Evolutionary conservation across 2,797 vertebrate species (phyloP), one percentile per base, ranked within the genome.

Genomic region (Thalassophryne amazonica): DNA sequence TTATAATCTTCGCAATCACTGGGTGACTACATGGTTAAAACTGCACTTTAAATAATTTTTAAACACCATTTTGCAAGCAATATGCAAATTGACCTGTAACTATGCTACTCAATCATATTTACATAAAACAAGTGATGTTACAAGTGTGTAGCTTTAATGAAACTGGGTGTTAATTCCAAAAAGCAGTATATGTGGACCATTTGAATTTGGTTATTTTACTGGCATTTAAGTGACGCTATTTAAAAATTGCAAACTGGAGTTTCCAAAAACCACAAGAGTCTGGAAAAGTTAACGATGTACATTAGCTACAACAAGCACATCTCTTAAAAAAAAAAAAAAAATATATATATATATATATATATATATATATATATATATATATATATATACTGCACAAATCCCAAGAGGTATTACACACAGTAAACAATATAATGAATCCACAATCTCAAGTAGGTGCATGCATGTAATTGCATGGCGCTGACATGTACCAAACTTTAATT

Each of bases 21-120:
- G 67, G 39, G 54, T 3, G 4, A 31, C 34, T 60, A 43, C 21
- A 34, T 56, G 54, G 45, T 60, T 77, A 41, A n/a, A 38, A 47
- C 27, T 34, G 11, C 10, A 10, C 15, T 56, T 33, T 38, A 7
- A 60, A 45, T 31, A 39, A 42, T 50, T 57, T 73, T 49, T 34
- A 33, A 12, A 27, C 15, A 31, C 9, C 52, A 15, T 39, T 56
- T 45, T 41, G 17, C 32, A n/a, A 19, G 34, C 11, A 15, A 39
- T 28, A 43, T 47, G 18, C 54, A 65, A 45, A 16, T 31, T 56
- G 14, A 21, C 16, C 50, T 47, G 4, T 39, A 46, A 47, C 12
- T 8, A 4, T 30, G 8, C 55, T 23, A 21, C 35, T 53, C 9
- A 25, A 60, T 61, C 18, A 59, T 43, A 38, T 17, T 40, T 16